These are phyloP conservation scores for Holothuria scabra DNA, from an alignment of 53 echinoderm and acorn worm species.

Conservation along the genomic window DNA sequence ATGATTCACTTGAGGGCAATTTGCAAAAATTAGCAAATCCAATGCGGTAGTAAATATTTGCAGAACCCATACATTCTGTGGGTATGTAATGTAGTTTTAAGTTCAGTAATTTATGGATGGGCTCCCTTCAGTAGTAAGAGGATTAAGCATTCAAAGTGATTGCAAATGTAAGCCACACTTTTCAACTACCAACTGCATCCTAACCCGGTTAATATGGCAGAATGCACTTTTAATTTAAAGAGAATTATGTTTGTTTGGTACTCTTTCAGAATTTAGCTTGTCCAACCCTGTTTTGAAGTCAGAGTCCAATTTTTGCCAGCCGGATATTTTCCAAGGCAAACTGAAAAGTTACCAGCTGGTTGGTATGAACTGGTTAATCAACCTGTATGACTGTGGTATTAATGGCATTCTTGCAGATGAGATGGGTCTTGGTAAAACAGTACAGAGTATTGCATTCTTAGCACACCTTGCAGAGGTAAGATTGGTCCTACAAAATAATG, in stretches of 20 bases:
- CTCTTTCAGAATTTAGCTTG: constrained; percentile 67
- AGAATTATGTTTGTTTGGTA: not conserved
- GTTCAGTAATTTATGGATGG: too few relatives aligned
- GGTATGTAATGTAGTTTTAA: too few relatives aligned
- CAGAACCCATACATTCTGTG: too few relatives aligned
- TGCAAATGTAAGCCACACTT: too few relatives aligned
- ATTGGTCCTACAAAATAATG: not conserved
- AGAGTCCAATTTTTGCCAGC: constrained; percentile 77
- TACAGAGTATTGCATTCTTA: constrained; percentile 94
- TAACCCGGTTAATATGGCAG: too few relatives aligned
- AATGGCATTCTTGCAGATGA: constrained; percentile 99
- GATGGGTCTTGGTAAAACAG: constrained; percentile 98
- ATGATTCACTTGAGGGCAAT: too few relatives aligned
- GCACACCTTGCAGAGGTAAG: constrained; percentile 93
- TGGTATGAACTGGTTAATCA: constrained; percentile 97
- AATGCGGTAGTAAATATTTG: too few relatives aligned
- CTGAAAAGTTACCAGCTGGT: constrained; percentile 92
- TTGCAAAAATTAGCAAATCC: too few relatives aligned
- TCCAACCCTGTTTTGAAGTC: constrained; percentile 74
- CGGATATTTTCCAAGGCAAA: constrained; percentile 87
- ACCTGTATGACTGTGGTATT: constrained; percentile 99
- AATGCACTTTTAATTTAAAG: too few relatives aligned
- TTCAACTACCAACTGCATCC: too few relatives aligned
- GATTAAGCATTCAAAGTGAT: too few relatives aligned
- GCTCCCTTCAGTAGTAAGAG: too few relatives aligned